A percentile compares a stretch with the other conserved stretches of the same genome.
These are phyloP conservation scores for Acrobasis suavella DNA, from an alignment of 2,888 invertebrate species.

Conservation along the genomic window DNA sequence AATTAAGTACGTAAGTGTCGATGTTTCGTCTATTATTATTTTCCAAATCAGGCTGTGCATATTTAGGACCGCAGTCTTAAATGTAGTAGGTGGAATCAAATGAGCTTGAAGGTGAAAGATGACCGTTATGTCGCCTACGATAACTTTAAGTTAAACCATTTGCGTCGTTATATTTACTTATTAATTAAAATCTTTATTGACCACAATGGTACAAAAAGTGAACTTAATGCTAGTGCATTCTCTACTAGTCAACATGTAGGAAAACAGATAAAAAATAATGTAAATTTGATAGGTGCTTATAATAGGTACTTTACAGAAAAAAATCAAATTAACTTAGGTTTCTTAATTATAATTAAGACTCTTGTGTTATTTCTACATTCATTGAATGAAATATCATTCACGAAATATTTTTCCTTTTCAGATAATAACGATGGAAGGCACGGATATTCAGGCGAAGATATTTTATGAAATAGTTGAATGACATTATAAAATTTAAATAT, in stretches of 20 bases:
- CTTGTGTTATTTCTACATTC: too few relatives aligned
- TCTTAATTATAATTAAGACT: too few relatives aligned
- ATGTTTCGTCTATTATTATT: not conserved
- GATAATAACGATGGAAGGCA: slow-evolving; percentile 51
- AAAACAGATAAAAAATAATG: too few relatives aligned
- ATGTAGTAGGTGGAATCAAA: slow-evolving; percentile 8
- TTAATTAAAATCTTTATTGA: too few relatives aligned
- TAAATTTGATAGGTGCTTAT: too few relatives aligned
- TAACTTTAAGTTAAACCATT: slow-evolving; percentile 21
- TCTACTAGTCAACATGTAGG: too few relatives aligned
- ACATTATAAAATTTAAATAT: slow-evolving; percentile 20
- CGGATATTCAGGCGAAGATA: slow-evolving; percentile 48
- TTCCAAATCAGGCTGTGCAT: not conserved
- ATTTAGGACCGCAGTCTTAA: slow-evolving; percentile 5
- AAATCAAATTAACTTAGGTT: too few relatives aligned
- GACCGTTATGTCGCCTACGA: slow-evolving; percentile 4
- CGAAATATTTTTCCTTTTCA: slow-evolving; percentile 37
- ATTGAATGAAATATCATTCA: too few relatives aligned
- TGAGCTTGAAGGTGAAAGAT: slow-evolving; percentile 1
- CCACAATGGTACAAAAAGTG: too few relatives aligned
- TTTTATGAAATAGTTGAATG: slow-evolving; percentile 53
- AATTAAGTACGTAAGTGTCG: not conserved
- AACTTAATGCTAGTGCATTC: too few relatives aligned
- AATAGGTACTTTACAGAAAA: too few relatives aligned
- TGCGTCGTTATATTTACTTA: too few relatives aligned